Percentiles rank a stretch among this genome's conserved stretches.
These are phyloP conservation scores for Lottia scabra DNA, from an alignment of 2,888 invertebrate species.

Conservation along the genomic window DNA sequence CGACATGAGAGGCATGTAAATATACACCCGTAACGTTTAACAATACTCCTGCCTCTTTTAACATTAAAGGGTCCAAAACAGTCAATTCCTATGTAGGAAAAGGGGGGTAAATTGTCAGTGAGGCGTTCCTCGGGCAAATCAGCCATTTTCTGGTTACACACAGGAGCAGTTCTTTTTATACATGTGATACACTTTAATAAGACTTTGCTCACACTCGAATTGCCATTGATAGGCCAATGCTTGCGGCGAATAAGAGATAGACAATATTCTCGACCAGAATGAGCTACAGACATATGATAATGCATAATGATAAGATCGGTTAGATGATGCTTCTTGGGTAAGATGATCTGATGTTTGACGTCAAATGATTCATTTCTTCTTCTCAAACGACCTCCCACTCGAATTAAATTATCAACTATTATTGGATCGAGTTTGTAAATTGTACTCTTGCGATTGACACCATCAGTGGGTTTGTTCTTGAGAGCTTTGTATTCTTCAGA, in stretches of 20 bases:
- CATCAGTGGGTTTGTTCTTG: not conserved
- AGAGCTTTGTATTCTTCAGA: too few relatives aligned
- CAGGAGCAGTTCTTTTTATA: not conserved
- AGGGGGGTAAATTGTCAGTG: not conserved
- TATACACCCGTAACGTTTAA: not conserved
- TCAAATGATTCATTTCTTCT: not conserved
- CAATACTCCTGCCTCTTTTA: not conserved
- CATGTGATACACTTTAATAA: not conserved
- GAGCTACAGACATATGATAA: not conserved
- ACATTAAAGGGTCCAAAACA: not conserved
- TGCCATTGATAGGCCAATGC: not conserved
- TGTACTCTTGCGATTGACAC: not conserved
- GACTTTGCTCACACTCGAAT: not conserved
- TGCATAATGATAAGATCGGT: not conserved
- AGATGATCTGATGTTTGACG: conserved; percentile 8
- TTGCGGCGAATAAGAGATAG: not conserved
- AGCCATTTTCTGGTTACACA: not conserved
- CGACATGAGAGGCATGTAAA: not conserved
- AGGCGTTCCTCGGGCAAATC: not conserved
- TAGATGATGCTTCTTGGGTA: conserved; percentile 1
- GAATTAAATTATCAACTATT: not conserved
- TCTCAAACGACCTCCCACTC: conserved; percentile 1
- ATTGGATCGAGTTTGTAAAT: not conserved
- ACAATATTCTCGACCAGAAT: conserved; percentile 2
- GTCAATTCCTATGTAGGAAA: not conserved